Conservation (phyloP, 2,797 vertebrate genomes). For the Anabas testudineus region DNA sequence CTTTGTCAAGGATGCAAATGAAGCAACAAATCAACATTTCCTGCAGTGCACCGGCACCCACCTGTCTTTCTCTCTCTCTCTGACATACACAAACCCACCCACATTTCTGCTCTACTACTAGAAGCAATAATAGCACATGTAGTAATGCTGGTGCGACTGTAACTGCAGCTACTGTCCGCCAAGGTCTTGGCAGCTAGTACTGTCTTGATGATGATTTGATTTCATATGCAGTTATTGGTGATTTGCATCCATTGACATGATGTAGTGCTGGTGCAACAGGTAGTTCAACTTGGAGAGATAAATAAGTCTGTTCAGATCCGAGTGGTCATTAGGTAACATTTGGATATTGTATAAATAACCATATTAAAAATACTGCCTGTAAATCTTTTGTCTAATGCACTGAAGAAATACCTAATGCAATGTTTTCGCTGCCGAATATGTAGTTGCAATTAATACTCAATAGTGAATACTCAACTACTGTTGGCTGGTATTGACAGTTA, state of each 20-base stretch:
- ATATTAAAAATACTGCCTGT: not conserved
- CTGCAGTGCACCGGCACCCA: slow-evolving; percentile 27
- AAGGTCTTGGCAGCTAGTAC: not conserved
- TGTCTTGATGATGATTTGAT: not conserved
- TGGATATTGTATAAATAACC: not conserved
- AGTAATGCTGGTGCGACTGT: not conserved
- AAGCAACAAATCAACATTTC: slow-evolving; percentile 56
- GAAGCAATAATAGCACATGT: slow-evolving; percentile 8
- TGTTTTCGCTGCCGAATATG: not conserved
- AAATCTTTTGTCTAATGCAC: not conserved
- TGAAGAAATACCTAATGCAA: not conserved
- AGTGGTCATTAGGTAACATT: not conserved
- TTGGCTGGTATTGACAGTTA: not conserved
- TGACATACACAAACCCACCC: slow-evolving; percentile 12
- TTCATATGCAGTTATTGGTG: not conserved
- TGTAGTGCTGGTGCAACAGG: not conserved
- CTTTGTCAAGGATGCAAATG: slow-evolving; percentile 58
- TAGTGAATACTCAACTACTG: not conserved
- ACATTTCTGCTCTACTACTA: not conserved
- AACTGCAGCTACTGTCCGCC: not conserved
- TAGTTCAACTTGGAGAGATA: not conserved
- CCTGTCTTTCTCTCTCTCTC: slow-evolving; percentile 18
- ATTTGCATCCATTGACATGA: not conserved
- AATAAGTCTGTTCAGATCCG: not conserved
- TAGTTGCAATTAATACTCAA: not conserved